phyloP scores from a whole-genome alignment of 2,888 invertebrate species.

The Agrotis segetum region DNA sequence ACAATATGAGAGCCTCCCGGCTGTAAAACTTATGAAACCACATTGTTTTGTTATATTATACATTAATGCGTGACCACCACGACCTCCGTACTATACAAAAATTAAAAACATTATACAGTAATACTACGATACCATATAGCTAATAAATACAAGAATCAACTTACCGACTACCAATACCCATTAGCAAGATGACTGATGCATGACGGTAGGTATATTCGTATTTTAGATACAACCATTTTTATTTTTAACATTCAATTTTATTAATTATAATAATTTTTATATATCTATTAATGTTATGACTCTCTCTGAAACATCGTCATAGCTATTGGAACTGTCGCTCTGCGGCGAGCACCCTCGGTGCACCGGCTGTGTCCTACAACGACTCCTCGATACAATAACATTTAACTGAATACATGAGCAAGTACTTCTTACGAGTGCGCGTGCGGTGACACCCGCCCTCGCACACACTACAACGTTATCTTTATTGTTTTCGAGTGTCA shows the following conservation, averaged over 20 bases:
- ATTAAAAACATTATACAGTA: constrained; percentile 90
- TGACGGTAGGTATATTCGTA: constrained; percentile 85
- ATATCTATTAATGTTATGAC: constrained; percentile 83
- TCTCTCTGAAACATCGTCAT: constrained; percentile 83
- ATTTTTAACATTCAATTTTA: constrained; percentile 85
- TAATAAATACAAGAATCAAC: constrained; percentile 89
- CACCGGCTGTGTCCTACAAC: constrained; percentile 21
- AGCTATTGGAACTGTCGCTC: constrained; percentile 61
- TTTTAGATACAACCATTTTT: constrained; percentile 89
- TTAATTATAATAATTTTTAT: constrained; percentile 82
- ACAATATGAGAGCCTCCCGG: constrained; percentile 81
- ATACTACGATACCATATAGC: constrained; percentile 88
- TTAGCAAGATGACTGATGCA: constrained; percentile 79
- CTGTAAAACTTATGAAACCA: constrained; percentile 83
- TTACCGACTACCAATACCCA: constrained; percentile 85
- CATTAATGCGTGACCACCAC: constrained; percentile 82
- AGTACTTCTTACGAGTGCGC: constrained; percentile 49
- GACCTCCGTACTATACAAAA: constrained; percentile 89
- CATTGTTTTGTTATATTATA: constrained; percentile 82
- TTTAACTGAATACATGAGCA: constrained; percentile 64
- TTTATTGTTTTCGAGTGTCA: constrained; percentile 77
- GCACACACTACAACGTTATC: constrained; percentile 59
- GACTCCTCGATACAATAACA: constrained; percentile 51
- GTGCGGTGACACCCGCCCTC: constrained; percentile 33
- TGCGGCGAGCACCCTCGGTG: constrained; percentile 30